These are phyloP conservation scores for Branchinecta lindahli DNA, from an alignment of 1,140 invertebrate species.

Conservation along the genomic window DNA sequence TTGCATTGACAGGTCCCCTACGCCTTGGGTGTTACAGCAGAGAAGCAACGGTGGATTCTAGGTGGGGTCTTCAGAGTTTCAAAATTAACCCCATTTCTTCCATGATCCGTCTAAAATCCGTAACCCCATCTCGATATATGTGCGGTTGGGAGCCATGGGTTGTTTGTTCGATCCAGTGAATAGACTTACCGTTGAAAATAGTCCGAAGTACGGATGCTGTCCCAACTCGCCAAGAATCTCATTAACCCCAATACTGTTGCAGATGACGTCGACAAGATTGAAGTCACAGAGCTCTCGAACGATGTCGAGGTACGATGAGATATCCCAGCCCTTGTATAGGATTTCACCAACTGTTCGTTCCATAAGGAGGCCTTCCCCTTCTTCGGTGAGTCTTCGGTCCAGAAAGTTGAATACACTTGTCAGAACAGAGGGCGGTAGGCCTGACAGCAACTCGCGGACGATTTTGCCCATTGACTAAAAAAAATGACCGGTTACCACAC, in stretches of 20 bases:
- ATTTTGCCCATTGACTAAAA: not conserved
- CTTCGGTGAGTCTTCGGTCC: not conserved
- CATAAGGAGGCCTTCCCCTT: slow-evolving; percentile 15
- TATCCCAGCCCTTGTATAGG: slow-evolving; percentile 18
- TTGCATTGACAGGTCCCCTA: too few relatives aligned
- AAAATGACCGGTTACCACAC: too few relatives aligned
- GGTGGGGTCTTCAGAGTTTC: too few relatives aligned
- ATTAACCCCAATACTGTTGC: not conserved
- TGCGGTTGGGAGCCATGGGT: too few relatives aligned
- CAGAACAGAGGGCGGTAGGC: not conserved
- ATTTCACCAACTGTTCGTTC: slow-evolving; percentile 16
- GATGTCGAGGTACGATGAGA: slow-evolving; percentile 13
- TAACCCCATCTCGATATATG: too few relatives aligned
- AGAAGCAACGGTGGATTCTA: too few relatives aligned
- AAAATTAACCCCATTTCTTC: too few relatives aligned
- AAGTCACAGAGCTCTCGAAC: not conserved
- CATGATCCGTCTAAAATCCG: too few relatives aligned
- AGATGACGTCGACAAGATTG: not conserved
- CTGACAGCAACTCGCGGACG: not conserved
- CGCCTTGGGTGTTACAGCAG: too few relatives aligned
- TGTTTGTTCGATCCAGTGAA: not conserved
- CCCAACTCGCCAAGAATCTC: slow-evolving; percentile 10
- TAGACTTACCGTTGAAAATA: slow-evolving; percentile 11
- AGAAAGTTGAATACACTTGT: not conserved
- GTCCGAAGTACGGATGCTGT: slow-evolving; percentile 17